Evolutionary conservation across 2,797 vertebrate species (phyloP).

Genomic region (Lemur catta): DNA sequence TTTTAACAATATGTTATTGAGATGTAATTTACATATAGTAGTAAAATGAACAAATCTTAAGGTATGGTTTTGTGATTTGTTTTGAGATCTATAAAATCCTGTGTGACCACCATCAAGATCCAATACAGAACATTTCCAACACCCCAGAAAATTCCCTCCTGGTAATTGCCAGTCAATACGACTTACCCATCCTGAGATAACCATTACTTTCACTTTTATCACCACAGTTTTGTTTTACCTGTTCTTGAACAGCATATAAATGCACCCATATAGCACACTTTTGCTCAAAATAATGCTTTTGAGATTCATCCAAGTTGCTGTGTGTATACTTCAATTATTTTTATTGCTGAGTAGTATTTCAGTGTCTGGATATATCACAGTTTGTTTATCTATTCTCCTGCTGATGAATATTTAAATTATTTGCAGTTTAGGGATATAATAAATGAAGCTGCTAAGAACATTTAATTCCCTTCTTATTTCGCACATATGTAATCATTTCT

Average conservation of each 20-base stretch:
- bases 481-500: background rate
- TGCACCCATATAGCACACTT: background rate
- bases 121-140: background rate
- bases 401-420: background rate
- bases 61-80: background rate
- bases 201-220: background rate
- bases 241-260: background rate
- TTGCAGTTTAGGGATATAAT: background rate
- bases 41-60: conserved; percentile 11
- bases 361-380: background rate
- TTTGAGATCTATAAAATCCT: background rate
- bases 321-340: background rate
- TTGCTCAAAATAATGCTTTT: background rate
- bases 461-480: background rate
- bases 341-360: background rate
- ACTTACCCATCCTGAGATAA: background rate
- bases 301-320: background rate
- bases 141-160: background rate
- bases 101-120: background rate
- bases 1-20: background rate
- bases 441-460: background rate
- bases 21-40: background rate
- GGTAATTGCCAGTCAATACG: background rate
- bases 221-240: background rate
- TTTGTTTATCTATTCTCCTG: background rate